Evolutionary conservation across 2,113 vertebrate genomes (phyloP).

Genomic region (Corythoichthys intestinalis): DNA sequence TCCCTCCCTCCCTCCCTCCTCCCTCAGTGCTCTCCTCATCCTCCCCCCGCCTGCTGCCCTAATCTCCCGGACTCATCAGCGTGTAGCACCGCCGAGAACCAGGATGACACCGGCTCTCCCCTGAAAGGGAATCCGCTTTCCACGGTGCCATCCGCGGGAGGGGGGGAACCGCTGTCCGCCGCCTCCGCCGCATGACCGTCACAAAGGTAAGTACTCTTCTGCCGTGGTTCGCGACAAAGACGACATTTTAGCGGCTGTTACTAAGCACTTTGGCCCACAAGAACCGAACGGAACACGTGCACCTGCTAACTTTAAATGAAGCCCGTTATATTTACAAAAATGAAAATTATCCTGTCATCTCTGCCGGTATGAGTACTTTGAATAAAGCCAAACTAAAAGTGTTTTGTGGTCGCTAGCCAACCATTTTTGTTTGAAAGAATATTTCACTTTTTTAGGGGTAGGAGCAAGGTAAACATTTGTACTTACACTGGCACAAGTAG

Average conservation of each 20-base stretch:
- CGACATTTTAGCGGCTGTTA: not conserved
- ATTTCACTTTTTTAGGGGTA: not conserved
- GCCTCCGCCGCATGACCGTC: slow-evolving; percentile 51
- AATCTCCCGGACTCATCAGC: slow-evolving; percentile 19
- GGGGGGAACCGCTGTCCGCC: slow-evolving; percentile 13
- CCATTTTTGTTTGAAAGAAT: not conserved
- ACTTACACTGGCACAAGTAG: too few species aligned
- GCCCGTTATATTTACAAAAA: not conserved
- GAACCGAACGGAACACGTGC: not conserved
- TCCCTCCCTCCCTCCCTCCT: not conserved
- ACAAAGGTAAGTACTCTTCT: slow-evolving; percentile 49
- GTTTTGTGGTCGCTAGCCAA: not conserved
- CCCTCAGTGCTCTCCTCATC: slow-evolving; percentile 19
- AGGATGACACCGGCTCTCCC: slow-evolving; percentile 15
- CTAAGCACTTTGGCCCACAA: not conserved
- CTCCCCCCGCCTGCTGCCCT: slow-evolving; percentile 7
- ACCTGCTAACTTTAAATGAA: not conserved
- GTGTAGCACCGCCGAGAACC: slow-evolving; percentile 8
- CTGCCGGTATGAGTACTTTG: not conserved
- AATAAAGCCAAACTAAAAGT: not conserved
- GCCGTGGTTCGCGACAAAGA: not conserved
- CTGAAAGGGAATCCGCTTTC: slow-evolving; percentile 3
- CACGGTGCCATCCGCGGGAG: slow-evolving; percentile 16
- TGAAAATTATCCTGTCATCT: not conserved
- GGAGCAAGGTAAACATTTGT: not conserved